These are phyloP conservation scores for Rhyzopertha dominica DNA, from an alignment of 1,140 invertebrate species.

Conservation along the genomic window DNA sequence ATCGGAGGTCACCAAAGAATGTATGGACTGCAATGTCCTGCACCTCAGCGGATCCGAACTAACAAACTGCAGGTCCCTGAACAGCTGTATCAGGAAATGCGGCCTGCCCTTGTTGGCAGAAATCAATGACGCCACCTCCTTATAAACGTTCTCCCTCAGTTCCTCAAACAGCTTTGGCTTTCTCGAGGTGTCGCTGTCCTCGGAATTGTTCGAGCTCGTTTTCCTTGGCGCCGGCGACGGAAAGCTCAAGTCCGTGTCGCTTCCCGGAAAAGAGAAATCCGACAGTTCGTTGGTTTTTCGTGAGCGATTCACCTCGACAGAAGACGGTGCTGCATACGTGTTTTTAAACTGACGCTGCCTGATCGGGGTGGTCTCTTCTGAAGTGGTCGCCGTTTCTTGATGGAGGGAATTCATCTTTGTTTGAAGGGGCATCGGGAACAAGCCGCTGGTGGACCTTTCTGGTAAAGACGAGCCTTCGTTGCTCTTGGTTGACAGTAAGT, in stretches of 20 bases:
- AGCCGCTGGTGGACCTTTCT: constrained; percentile 14
- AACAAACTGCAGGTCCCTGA: constrained; percentile 59
- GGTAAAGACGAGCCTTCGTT: constrained; percentile 49
- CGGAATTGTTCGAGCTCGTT: too few relatives aligned
- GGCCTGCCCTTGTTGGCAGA: constrained; percentile 63
- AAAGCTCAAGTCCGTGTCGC: too few relatives aligned
- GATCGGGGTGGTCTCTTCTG: constrained; percentile 23
- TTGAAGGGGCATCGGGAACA: too few relatives aligned
- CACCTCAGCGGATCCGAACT: constrained; percentile 61
- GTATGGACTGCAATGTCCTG: constrained; percentile 55
- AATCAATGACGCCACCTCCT: constrained; percentile 64
- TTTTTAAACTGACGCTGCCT: constrained; percentile 6
- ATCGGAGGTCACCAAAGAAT: constrained; percentile 25
- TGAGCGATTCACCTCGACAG: too few relatives aligned
- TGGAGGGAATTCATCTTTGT: too few relatives aligned
- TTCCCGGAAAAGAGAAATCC: constrained; percentile 1
- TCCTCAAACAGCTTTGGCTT: constrained; percentile 59
- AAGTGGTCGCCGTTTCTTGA: constrained; percentile 21
- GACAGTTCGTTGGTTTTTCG: constrained; percentile 7
- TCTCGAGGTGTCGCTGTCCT: too few relatives aligned
- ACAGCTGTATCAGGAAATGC: constrained; percentile 61
- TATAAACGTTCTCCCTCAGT: constrained; percentile 62
- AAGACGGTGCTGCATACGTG: too few relatives aligned
- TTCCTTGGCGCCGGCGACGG: too few relatives aligned
- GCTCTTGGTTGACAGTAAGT: constrained; percentile 72